Evolutionary conservation across 2,113 vertebrate species (phyloP).

Genomic region (Apus apus): DNA sequence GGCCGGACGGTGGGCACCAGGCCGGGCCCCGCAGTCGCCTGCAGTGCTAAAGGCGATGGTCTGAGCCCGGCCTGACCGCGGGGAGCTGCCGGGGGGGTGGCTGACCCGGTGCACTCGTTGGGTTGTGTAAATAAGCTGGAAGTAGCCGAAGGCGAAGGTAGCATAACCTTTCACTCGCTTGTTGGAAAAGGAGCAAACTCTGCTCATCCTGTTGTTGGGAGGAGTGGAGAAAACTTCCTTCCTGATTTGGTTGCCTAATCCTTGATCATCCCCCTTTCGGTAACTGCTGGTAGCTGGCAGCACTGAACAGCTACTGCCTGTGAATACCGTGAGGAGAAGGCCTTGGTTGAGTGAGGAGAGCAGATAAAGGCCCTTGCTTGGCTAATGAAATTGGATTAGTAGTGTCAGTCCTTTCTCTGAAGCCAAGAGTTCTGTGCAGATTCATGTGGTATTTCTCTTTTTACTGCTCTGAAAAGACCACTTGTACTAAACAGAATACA

Average conservation of each 20-base stretch:
- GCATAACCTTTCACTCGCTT: accelerated
- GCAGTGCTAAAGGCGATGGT: accelerated
- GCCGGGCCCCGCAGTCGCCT: too few relatives aligned
- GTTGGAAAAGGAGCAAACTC: accelerated
- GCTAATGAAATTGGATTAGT: accelerated
- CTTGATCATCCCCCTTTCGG: not conserved
- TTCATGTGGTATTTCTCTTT: too few relatives aligned
- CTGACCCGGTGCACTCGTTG: accelerated
- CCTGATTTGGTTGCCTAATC: not conserved
- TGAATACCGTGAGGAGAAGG: too few relatives aligned
- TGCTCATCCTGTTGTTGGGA: accelerated
- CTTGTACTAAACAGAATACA: too few relatives aligned
- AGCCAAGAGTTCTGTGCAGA: accelerated
- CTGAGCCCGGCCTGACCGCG: not conserved
- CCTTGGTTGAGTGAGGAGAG: not conserved
- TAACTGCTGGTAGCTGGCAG: accelerated
- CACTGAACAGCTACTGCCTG: accelerated
- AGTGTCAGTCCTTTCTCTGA: not conserved
- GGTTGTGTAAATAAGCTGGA: accelerated
- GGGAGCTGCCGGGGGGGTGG: too few relatives aligned
- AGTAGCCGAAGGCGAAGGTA: accelerated
- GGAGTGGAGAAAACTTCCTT: accelerated
- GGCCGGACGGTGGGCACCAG: too few relatives aligned
- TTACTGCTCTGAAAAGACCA: not conserved
- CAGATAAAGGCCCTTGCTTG: too few relatives aligned